A percentile compares a stretch with the other conserved stretches of the same genome.
Evolutionary conservation across 2,113 vertebrate genomes (phyloP).

Genomic region (Garra rufa): DNA sequence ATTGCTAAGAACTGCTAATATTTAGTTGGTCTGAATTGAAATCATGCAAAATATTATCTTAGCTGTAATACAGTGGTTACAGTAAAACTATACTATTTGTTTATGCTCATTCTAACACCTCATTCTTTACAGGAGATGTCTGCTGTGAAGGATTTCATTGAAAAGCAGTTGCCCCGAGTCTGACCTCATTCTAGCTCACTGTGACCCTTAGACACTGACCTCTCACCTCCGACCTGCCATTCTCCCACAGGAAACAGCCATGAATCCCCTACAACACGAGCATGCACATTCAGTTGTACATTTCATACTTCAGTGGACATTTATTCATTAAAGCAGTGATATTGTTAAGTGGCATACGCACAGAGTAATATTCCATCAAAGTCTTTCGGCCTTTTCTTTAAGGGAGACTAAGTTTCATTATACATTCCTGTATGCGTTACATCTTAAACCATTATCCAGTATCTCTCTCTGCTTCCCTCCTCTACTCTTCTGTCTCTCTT

Average conservation of each 20-base stretch:
- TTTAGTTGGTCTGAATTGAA: too few species aligned
- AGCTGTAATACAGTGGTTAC: background rate
- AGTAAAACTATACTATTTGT: background rate
- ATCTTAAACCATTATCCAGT: conserved; percentile 56
- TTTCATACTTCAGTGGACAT: conserved; percentile 44
- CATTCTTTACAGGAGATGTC: conserved; percentile 87
- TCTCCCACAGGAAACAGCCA: conserved; percentile 85
- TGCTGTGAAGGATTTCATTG: conserved; percentile 94
- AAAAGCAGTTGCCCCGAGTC: conserved; percentile 93
- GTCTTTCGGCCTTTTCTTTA: conserved; percentile 37
- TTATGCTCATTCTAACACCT: conserved; percentile 9
- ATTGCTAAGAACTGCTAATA: background rate
- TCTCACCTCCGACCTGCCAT: conserved; percentile 76
- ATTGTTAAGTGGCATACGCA: conserved; percentile 20
- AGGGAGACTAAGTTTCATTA: conserved; percentile 63
- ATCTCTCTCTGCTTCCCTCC: conserved; percentile 36
- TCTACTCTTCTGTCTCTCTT: conserved; percentile 51
- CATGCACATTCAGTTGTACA: conserved; percentile 48
- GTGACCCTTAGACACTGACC: conserved; percentile 75
- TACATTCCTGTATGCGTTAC: conserved; percentile 45
- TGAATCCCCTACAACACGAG: conserved; percentile 62
- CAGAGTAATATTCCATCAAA: background rate
- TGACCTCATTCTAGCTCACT: conserved; percentile 78
- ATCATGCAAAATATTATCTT: background rate
- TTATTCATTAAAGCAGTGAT: conserved; percentile 19